These are phyloP conservation scores for Petrolisthes manimaculis DNA, from an alignment of 2,888 invertebrate species.

Conservation along the genomic window DNA sequence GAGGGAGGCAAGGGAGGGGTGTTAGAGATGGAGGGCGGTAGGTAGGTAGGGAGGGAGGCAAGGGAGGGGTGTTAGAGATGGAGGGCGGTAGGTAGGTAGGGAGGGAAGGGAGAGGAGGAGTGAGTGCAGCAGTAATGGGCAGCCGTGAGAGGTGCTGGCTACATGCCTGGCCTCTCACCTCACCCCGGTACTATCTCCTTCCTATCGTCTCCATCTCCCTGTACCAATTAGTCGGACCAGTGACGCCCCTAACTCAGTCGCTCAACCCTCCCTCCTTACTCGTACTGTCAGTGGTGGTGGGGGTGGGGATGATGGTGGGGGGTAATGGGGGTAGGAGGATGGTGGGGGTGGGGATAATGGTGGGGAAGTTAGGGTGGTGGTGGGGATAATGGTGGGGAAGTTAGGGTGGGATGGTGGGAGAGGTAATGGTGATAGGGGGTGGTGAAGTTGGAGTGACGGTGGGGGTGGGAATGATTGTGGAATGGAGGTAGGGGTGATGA, in stretches of 20 bases:
- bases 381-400: too few species aligned
- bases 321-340: not conserved
- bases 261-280: conserved; percentile 13
- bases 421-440: too few species aligned
- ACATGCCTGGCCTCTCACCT: conserved; percentile 29
- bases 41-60: too few species aligned
- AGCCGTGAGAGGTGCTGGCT: conserved; percentile 32
- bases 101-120: not conserved
- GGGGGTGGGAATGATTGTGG: not conserved
- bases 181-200: conserved; percentile 4
- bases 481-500: not conserved
- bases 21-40: too few species aligned
- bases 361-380: not conserved
- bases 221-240: conserved; percentile 49
- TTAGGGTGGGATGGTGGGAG: too few species aligned
- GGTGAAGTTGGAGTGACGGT: not conserved
- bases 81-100: too few species aligned
- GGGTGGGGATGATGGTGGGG: conserved; percentile 7
- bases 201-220: conserved; percentile 35
- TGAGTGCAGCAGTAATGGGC: conserved; percentile 14
- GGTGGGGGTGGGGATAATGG: too few species aligned
- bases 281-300: conserved; percentile 19
- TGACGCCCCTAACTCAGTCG: conserved; percentile 37
- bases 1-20: too few species aligned
- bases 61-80: too few species aligned